These are phyloP conservation scores for Pseudomyrmex dendroicus DNA, from an alignment of 1,140 invertebrate species.

Conservation along the genomic window DNA sequence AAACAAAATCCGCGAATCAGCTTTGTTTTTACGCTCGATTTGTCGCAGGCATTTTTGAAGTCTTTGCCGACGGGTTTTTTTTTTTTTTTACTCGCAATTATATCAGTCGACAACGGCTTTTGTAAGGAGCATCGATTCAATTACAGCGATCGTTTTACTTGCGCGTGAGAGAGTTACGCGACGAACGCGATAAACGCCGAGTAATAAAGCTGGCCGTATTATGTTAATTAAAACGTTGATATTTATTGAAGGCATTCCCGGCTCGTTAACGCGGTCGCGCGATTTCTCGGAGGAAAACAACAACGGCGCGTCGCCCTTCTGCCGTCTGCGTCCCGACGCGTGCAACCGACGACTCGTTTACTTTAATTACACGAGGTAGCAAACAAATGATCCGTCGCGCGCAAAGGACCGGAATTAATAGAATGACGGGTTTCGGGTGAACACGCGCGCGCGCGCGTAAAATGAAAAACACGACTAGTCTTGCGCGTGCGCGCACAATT, in stretches of 20 bases:
- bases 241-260: conserved; percentile 71
- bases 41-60: conserved; percentile 26
- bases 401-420: conserved; percentile 53
- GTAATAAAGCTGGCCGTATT: conserved; percentile 72
- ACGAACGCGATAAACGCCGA: conserved; percentile 67
- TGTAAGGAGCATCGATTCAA: conserved; percentile 69
- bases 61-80: conserved; percentile 30
- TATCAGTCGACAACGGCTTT: conserved; percentile 48
- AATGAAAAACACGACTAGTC: conserved; percentile 39
- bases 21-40: conserved; percentile 37
- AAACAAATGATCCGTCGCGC: conserved; percentile 43
- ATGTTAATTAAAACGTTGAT: conserved; percentile 78
- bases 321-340: conserved; percentile 42
- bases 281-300: conserved; percentile 63
- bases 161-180: conserved; percentile 38
- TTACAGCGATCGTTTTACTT: conserved; percentile 64
- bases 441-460: conserved; percentile 1
- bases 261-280: conserved; percentile 42
- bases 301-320: conserved; percentile 31
- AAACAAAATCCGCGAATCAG: not conserved
- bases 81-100: conserved; percentile 22
- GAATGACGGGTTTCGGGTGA: conserved; percentile 43
- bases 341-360: conserved; percentile 48
- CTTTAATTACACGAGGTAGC: conserved; percentile 57
- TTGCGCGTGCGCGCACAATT: not conserved